Percentiles rank a stretch among this genome's conserved stretches.
These are phyloP conservation scores for Bursaphelenchus mucronatus DNA, from an alignment of 1,140 invertebrate genomes.

Conservation along the genomic window DNA sequence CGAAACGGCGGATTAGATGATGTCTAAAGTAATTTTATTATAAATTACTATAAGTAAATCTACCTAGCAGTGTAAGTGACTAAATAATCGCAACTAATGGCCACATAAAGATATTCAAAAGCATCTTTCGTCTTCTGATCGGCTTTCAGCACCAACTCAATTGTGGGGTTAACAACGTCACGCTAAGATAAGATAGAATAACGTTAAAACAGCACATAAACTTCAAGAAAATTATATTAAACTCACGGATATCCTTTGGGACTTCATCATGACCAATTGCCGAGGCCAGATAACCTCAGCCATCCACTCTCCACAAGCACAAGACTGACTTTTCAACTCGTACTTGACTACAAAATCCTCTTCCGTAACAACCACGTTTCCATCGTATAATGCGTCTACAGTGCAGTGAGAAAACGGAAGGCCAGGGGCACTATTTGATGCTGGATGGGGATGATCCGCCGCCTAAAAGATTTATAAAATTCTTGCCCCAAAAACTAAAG, in stretches of 20 bases:
- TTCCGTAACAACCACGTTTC: neutral
- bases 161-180: conserved; percentile 6
- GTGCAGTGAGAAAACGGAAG: conserved; percentile 12
- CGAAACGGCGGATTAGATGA: neutral
- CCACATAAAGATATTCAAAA: conserved; percentile 10
- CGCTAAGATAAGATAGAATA: neutral
- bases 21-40: neutral
- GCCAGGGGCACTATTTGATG: conserved; percentile 5
- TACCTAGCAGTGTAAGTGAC: conserved; percentile 3
- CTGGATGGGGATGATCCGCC: conserved; percentile 8
- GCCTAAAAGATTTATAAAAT: too few relatives aligned
- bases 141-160: neutral
- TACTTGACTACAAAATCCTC: conserved; percentile 2
- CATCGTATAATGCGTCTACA: neutral
- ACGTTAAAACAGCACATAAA: neutral
- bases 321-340: neutral
- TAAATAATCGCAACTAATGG: conserved; percentile 9
- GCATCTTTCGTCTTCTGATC: neutral
- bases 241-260: conserved; percentile 3
- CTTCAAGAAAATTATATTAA: neutral
- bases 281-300: conserved; percentile 16
- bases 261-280: neutral
- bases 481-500: too few relatives aligned
- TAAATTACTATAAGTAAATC: neutral
- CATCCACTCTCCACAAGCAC: conserved; percentile 9